Percentiles rank a stretch among this genome's conserved stretches.
Conservation (phyloP, 2,113 vertebrate genomes). For the Formicarius rufipectus region DNA sequence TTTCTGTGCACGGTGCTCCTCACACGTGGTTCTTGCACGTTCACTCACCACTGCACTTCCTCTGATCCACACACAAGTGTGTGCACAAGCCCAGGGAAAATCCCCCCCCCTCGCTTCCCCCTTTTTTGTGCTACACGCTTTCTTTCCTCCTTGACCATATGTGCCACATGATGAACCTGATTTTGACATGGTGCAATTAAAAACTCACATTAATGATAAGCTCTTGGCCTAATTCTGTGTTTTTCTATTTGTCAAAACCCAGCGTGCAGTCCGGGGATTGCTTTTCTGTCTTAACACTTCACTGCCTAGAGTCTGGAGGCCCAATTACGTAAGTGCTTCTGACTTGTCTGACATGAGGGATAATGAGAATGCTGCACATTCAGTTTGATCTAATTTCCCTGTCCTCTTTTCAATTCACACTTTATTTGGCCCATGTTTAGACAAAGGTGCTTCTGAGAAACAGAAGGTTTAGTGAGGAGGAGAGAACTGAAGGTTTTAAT, state of each 20-base stretch:
- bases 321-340: constrained; percentile 61
- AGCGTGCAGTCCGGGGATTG: constrained; percentile 40
- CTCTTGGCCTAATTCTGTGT: constrained; percentile 36
- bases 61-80: not conserved
- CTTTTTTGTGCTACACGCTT: not conserved
- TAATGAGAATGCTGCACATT: constrained; percentile 31
- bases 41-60: not conserved
- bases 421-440: constrained; percentile 26
- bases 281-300: constrained; percentile 60
- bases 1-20: not conserved
- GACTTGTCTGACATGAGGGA: constrained; percentile 50
- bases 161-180: not conserved
- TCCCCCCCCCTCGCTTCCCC: not conserved
- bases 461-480: not conserved
- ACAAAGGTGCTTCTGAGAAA: not conserved
- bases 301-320: constrained; percentile 46
- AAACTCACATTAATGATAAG: not conserved
- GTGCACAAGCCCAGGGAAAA: not conserved
- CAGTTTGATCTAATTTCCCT: constrained; percentile 60
- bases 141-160: not conserved
- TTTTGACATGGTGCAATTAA: not conserved
- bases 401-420: constrained; percentile 48
- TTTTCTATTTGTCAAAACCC: constrained; percentile 56
- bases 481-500: not conserved
- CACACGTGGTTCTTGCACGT: not conserved